These are phyloP conservation scores for Dunckerocampus dactyliophorus DNA, from an alignment of 2,113 vertebrate species.

Conservation along the genomic window DNA sequence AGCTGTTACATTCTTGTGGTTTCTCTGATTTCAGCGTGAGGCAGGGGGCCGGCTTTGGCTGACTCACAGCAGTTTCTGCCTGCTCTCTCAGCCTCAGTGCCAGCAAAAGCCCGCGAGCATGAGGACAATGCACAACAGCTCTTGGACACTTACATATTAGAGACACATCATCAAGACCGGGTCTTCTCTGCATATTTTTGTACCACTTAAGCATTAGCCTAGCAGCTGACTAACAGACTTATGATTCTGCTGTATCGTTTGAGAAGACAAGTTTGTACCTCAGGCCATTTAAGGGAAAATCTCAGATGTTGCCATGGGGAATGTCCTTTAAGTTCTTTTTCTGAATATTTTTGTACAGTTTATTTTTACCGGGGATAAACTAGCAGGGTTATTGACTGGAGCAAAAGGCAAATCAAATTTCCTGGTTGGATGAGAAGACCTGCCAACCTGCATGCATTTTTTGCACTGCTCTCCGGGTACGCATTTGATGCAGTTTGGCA, in stretches of 20 bases:
- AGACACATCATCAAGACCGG: neutral
- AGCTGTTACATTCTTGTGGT: conserved; percentile 72
- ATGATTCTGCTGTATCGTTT: conserved; percentile 5
- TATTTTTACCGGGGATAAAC: neutral
- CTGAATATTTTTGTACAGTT: neutral
- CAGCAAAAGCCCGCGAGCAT: conserved; percentile 34
- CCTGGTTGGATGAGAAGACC: too few relatives aligned
- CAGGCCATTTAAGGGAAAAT: neutral
- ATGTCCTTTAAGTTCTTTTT: neutral
- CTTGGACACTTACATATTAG: conserved; percentile 34
- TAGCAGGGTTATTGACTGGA: neutral
- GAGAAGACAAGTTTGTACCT: conserved; percentile 5
- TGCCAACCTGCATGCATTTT: too few relatives aligned
- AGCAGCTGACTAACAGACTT: conserved; percentile 24
- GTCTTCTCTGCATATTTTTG: conserved; percentile 19
- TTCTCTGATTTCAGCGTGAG: conserved; percentile 68
- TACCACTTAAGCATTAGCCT: conserved; percentile 15
- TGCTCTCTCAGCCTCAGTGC: conserved; percentile 21
- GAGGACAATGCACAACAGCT: conserved; percentile 49
- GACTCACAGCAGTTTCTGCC: conserved; percentile 42
- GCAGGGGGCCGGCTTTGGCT: conserved; percentile 51
- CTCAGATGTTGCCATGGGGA: conserved; percentile 5
- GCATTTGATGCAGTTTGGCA: too few relatives aligned
- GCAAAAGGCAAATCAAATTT: too few relatives aligned
- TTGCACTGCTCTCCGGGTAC: too few relatives aligned